Conservation (phyloP, 2,797 vertebrate genomes). For the Masticophis lateralis region DNA sequence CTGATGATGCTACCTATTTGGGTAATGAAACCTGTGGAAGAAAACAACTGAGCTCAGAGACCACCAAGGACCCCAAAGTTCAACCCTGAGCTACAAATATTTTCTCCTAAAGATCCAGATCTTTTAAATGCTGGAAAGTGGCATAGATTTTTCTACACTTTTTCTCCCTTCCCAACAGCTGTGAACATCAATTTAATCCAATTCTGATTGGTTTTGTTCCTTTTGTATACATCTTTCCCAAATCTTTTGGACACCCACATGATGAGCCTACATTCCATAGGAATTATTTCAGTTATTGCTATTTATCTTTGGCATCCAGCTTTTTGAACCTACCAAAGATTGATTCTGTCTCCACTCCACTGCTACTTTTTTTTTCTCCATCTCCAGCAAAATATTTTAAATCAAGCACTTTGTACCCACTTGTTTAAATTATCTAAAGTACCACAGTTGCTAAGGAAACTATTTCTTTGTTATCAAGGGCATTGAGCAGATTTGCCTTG, state of each 20-base stretch:
- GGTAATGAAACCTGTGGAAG: no score
- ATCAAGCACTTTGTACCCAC: conserved; percentile 67
- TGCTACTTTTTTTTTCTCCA: conserved; percentile 15
- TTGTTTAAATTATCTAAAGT: conserved; percentile 65
- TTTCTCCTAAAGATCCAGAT: not conserved
- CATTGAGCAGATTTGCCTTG: conserved; percentile 19
- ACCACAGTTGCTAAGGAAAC: conserved; percentile 73
- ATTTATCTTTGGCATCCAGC: conserved; percentile 15
- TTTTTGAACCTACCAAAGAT: conserved; percentile 1
- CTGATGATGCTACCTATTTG: no score
- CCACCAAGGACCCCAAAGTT: no score
- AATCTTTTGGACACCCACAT: conserved; percentile 1
- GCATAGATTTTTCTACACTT: not conserved
- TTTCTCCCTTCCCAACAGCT: conserved; percentile 2
- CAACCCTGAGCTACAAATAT: no score
- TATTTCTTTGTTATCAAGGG: conserved; percentile 57
- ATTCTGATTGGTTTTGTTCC: not conserved
- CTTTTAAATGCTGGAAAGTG: not conserved
- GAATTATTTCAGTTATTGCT: conserved; percentile 43
- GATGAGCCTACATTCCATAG: conserved; percentile 31
- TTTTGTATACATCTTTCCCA: conserved; percentile 3
- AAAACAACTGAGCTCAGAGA: no score
- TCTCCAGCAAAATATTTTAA: conserved; percentile 68
- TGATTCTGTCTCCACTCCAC: conserved; percentile 34
- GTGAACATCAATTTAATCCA: not conserved